Conservation (phyloP, 92 coral and sea anemone species). For the Bergia sp. region DNA sequence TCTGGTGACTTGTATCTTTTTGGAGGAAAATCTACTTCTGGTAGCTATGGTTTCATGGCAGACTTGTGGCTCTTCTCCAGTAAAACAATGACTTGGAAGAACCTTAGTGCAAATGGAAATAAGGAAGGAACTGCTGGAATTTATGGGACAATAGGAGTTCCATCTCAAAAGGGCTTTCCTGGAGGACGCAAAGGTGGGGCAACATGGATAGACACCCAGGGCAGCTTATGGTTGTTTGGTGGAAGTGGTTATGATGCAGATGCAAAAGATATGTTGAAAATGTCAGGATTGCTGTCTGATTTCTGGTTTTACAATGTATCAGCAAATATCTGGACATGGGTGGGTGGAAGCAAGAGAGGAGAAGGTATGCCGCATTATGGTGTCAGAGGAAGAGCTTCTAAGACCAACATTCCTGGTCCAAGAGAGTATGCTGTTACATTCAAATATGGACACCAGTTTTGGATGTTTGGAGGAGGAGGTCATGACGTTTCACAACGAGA, state of each 20-base stretch:
- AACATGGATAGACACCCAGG: constrained; percentile 67
- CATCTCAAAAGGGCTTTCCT: constrained; percentile 58
- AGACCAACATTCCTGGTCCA: constrained; percentile 77
- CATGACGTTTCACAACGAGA: constrained; percentile 58
- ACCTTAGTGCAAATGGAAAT: constrained; percentile 42
- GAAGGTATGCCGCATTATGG: constrained; percentile 66
- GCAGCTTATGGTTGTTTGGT: constrained; percentile 84
- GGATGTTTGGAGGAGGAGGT: constrained; percentile 85
- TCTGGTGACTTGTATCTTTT: constrained; percentile 75
- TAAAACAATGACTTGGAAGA: constrained; percentile 51
- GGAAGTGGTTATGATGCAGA: constrained; percentile 82
- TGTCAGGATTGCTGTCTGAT: constrained; percentile 75
- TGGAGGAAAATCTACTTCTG: constrained; percentile 67
- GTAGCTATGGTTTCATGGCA: constrained; percentile 45
- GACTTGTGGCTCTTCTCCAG: constrained; percentile 75
- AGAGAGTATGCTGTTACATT: constrained; percentile 65
- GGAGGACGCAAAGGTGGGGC: constrained; percentile 78
- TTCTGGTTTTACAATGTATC: constrained; percentile 75
- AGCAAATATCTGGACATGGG: constrained; percentile 65
- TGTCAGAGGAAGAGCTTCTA: constrained; percentile 48
- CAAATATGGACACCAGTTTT: constrained; percentile 48
- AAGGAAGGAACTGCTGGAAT: constrained; percentile 54
- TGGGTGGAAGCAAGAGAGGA: constrained; percentile 63
- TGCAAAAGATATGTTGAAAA: constrained; percentile 36
- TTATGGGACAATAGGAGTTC: constrained; percentile 52